Evolutionary conservation across 1,140 invertebrate species (phyloP), one percentile per base, ranked within the genome.

Genomic region (Scylla paramamosain): DNA sequence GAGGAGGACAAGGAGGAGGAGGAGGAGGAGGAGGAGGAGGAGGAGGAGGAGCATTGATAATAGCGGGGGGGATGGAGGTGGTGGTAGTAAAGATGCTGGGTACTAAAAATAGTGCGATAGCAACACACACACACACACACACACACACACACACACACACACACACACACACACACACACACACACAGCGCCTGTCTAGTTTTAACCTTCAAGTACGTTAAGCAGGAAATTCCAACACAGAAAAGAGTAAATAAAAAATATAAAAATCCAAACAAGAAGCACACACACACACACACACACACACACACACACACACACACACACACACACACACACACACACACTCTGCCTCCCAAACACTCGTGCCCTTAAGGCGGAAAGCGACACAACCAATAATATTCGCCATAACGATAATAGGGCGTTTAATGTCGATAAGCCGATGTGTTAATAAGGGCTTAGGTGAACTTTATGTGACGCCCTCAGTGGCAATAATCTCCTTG

Each of bases 61-160:
- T 59, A 20, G 52, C 10, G 10, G 52, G 52, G 52, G 16, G 46
- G 46, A 25, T 77, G 25, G 20, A n/a, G n/a, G 20, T n/a, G 67
- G 67, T n/a, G 67, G n/a, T n/a, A 20, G 25, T 77, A n/a, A 20
- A 20, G 67, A 20, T 77, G 20, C 0, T n/a, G 20, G 67, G 20
- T 77, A 7, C 25, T 20, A 77, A 77, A 77, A 77, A 77, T 77
- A 8, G 67, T 77, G 67, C n/a, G n/a, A 77, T 25, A 77, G 6
- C 20, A 77, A 77, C 67, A 77, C 67, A 77, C 67, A 77, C 67
- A 77, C 67, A 77, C 67, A 77, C 67, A 77, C 67, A 77, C 67
- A 77, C 67, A 77, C 67, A 77, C 67, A 77, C 67, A 77, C 67
- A 77, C 67, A 77, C 67, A 77, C 67, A 77, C 67, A 77, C 67